Evolutionary conservation across 1,140 invertebrate genomes (phyloP).

Genomic region (Drosophila nikananu): DNA sequence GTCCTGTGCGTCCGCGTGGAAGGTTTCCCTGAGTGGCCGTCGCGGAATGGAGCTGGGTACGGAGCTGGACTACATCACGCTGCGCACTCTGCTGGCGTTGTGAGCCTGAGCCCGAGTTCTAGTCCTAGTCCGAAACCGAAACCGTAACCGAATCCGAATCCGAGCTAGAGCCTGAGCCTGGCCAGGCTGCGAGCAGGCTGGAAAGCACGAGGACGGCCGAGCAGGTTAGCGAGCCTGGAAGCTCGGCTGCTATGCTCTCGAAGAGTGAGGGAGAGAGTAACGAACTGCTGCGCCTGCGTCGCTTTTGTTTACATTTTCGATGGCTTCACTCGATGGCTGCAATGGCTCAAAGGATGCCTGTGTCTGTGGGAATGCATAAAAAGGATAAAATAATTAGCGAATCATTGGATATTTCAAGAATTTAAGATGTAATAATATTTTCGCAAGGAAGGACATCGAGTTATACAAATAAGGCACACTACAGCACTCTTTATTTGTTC

Average conservation of each 20-base stretch:
- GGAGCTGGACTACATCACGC: slow-evolving; percentile 65
- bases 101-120: slow-evolving; percentile 26
- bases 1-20: slow-evolving; percentile 48
- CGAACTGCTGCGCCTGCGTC: slow-evolving; percentile 73
- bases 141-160: neutral
- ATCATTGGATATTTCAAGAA: no score
- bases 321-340: slow-evolving; percentile 40
- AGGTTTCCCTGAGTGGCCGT: slow-evolving; percentile 71
- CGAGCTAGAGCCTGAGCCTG: slow-evolving; percentile 32
- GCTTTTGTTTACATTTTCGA: slow-evolving; percentile 80
- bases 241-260: slow-evolving; percentile 26
- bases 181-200: slow-evolving; percentile 38
- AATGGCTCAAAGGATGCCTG: slow-evolving; percentile 47
- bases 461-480: neutral
- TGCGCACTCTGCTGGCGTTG: slow-evolving; percentile 69
- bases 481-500: neutral
- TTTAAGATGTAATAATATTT: neutral
- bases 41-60: slow-evolving; percentile 40
- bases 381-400: slow-evolving; percentile 7
- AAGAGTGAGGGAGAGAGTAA: slow-evolving; percentile 49
- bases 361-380: slow-evolving; percentile 38
- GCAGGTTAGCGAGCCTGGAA: slow-evolving; percentile 34
- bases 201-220: slow-evolving; percentile 33
- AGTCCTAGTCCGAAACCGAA: slow-evolving; percentile 1
- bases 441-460: neutral